Evolutionary conservation across 37 sponge, comb jelly and placozoan species (phyloP), one percentile per base, ranked within the genome.

Genomic region (Aplysina aerophoba): DNA sequence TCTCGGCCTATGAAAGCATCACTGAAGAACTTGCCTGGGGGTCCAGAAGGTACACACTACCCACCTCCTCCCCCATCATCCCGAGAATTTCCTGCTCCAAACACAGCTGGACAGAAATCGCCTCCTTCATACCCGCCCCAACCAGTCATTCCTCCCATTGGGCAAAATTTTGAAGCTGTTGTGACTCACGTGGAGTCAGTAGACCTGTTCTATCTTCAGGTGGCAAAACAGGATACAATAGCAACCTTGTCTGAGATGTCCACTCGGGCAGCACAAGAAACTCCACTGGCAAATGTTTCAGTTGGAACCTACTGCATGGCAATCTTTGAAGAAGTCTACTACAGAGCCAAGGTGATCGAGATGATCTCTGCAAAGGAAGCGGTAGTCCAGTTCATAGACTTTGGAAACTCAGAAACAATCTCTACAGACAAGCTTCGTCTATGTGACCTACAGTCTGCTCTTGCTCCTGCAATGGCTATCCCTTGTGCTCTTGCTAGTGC

Each of bases 141-240:
- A 63, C 67, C 34, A 17, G 20, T 31, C 17, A 55, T 80, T 27
- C 81, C 66, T 30, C 31, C 59, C 3, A 24, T 66, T 67, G 59
- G 73, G 37, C 73, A 44, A 15, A 35, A 35, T 0, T 22, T 80
- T 20, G 4, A 66, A 37, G 80, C 44, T 0, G 8, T 80, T 19
- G 38, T 87, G 71, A 67, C 58, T 15, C 81, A 80, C 21, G 71
- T 81, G 28, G 40, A 60, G 35, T 55, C 59, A 41, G 36, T 61
- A 17, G 61, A 80, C 19, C 37, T 44, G 27, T 68, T 87, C 38
- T 81, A 80, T 56, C n/a, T 85, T 1, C 86, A 85, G 24, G 72
- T 68, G 0, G 40, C 36, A 21, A 58, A 25, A 22, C 50, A 67
- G 15, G 81, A 80, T 28, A 55, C 34, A 13, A 21, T 71, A 6